Base-by-base conservation (phyloP, 2,888 invertebrate species). In the Callyntrura sp. region DNA sequence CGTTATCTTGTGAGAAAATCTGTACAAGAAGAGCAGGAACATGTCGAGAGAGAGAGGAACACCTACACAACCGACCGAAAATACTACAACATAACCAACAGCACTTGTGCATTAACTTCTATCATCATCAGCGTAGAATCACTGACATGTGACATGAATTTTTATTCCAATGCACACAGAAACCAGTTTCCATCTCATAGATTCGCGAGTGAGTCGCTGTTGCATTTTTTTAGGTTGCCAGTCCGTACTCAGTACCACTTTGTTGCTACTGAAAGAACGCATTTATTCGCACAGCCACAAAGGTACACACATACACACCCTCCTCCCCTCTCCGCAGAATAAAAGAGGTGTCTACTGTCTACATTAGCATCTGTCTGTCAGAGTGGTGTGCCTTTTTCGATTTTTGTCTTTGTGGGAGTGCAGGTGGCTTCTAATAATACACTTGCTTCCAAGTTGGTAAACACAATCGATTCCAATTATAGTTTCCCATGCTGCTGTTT, bases 1-100 rank as follows among this genome's bases (percentile, higher is more conserved):
- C 35, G 51, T 73, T 76, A 85, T 85, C 85, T 57, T 76, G 35
- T 85, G 85, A 76, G 85, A 85, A 85, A 76, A 85, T 85, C 85
- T n/a, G n/a, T n/a, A 14, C 48, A 45, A 5, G n/a, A 35, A 35
- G 51, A 60, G 3, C 51, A 85, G 43, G 60, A 76, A 48, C 62
- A 85, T 76, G 57, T 60, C 11, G 73, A 48, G 85, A 85, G 35
- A 48, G 85, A 85, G 35, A 48, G 85, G 76, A 85, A 85, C 85
- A 85, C 76, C 73, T 48, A 73, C 73, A 45, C 73, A 45, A 48
- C 23, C 60, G 12, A 65, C 28, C 65, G 35, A 28, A 68, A 70
- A 35, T 70, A 45, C 70, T 70, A 43, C 70, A 43, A 70, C 70
- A 65, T 65, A 17, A 12, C 70, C 55, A 28, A 45, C 65, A 82